phyloP scores from a whole-genome alignment of 1,140 invertebrate species.

The Heterodera carotae region DNA sequence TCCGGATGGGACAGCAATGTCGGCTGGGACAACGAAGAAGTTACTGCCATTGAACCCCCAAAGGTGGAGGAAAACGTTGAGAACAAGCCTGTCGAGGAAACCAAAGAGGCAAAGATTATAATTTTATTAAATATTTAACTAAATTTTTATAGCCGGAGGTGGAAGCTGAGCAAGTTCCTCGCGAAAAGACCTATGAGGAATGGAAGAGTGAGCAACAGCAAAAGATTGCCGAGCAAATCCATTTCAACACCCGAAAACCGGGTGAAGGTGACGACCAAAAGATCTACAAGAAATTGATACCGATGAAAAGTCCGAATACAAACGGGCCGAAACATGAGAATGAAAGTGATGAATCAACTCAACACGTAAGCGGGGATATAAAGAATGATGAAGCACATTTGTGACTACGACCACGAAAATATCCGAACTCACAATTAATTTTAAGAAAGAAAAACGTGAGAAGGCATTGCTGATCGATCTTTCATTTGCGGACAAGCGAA shows the following conservation, averaged over 20 bases:
- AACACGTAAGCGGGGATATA: background rate
- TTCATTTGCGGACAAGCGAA: slow-evolving; percentile 20
- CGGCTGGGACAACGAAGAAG: slow-evolving; percentile 1
- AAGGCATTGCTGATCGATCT: slow-evolving; percentile 15
- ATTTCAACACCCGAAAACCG: slow-evolving; percentile 43
- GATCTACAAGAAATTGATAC: slow-evolving; percentile 40
- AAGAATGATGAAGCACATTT: too few species aligned
- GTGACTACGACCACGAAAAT: background rate
- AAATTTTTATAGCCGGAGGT: slow-evolving; percentile 1
- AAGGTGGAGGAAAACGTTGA: slow-evolving; percentile 10
- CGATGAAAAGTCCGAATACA: slow-evolving; percentile 34
- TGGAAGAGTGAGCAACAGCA: slow-evolving; percentile 28
- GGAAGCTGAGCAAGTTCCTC: background rate
- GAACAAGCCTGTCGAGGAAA: slow-evolving; percentile 1
- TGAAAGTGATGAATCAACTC: slow-evolving; percentile 21
- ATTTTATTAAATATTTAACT: background rate
- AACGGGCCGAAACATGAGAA: slow-evolving; percentile 28
- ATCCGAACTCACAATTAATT: background rate
- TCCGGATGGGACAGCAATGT: background rate
- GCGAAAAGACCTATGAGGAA: slow-evolving; percentile 33
- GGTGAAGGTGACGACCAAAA: slow-evolving; percentile 42
- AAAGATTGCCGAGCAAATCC: slow-evolving; percentile 14
- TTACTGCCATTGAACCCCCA: background rate
- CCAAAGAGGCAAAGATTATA: slow-evolving; percentile 8
- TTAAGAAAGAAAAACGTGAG: slow-evolving; percentile 33